Conservation (phyloP, 2,113 vertebrate species). For the Phylloscopus whistleri region DNA sequence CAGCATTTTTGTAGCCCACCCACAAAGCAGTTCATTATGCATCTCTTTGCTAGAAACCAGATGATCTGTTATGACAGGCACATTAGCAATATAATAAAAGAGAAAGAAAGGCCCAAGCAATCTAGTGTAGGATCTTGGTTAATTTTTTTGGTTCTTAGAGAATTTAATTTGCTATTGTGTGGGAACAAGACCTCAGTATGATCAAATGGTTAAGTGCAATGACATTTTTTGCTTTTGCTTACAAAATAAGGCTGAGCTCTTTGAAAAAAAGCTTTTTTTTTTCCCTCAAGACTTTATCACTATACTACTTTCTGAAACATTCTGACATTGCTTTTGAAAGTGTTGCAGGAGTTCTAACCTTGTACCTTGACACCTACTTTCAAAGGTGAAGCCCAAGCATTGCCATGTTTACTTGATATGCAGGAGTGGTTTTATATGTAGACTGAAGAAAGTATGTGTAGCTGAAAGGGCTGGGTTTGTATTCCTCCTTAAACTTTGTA, state of each 20-base stretch:
- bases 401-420: background rate
- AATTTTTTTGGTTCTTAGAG: background rate
- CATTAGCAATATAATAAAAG: background rate
- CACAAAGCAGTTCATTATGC: conserved; percentile 39
- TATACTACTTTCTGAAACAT: background rate
- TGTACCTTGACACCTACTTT: background rate
- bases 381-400: background rate
- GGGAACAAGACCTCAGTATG: background rate
- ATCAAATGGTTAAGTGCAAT: background rate
- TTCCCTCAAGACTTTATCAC: background rate
- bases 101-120: background rate
- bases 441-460: background rate
- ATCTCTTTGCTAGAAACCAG: background rate
- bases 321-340: background rate
- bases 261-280: background rate
- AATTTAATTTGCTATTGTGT: background rate
- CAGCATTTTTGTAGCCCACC: conserved; percentile 44
- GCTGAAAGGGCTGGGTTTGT: background rate
- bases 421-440: background rate
- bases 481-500: background rate
- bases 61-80: background rate
- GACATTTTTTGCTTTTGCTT: background rate
- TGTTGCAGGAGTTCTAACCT: background rate
- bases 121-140: background rate
- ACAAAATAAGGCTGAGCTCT: background rate